Percentiles rank a stretch among this genome's conserved stretches.
These are phyloP conservation scores for Onychomys leucogaster DNA, from an alignment of 2,797 vertebrate genomes.

Conservation along the genomic window DNA sequence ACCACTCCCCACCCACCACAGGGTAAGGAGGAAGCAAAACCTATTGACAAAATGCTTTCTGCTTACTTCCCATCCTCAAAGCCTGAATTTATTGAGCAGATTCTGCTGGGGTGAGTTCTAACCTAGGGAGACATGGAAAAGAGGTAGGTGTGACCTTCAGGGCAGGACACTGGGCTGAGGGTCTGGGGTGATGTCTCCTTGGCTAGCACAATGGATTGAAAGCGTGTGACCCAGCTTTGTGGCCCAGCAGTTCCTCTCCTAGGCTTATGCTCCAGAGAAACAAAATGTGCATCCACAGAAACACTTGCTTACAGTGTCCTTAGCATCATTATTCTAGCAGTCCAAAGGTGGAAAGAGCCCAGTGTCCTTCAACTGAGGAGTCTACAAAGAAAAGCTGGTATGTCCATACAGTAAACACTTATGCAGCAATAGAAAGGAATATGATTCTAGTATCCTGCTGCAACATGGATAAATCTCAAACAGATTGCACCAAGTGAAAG, in stretches of 20 bases:
- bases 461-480: neutral
- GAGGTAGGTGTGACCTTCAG: neutral
- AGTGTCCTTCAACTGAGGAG: neutral
- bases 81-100: neutral
- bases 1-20: too few relatives aligned
- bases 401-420: fast-evolving
- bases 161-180: neutral
- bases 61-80: slow-evolving; percentile 4
- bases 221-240: neutral
- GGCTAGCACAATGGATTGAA: neutral
- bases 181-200: neutral
- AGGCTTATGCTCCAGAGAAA: neutral
- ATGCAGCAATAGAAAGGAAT: neutral
- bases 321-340: fast-evolving
- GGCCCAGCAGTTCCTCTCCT: neutral
- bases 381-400: neutral
- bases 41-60: neutral
- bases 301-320: fast-evolving
- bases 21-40: neutral
- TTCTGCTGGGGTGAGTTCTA: neutral
- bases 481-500: neutral
- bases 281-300: neutral
- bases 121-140: neutral
- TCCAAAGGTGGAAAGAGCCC: neutral
- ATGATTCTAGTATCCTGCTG: neutral